These are phyloP conservation scores for Brassicogethes aeneus DNA, from an alignment of 2,888 invertebrate genomes.

Conservation along the genomic window DNA sequence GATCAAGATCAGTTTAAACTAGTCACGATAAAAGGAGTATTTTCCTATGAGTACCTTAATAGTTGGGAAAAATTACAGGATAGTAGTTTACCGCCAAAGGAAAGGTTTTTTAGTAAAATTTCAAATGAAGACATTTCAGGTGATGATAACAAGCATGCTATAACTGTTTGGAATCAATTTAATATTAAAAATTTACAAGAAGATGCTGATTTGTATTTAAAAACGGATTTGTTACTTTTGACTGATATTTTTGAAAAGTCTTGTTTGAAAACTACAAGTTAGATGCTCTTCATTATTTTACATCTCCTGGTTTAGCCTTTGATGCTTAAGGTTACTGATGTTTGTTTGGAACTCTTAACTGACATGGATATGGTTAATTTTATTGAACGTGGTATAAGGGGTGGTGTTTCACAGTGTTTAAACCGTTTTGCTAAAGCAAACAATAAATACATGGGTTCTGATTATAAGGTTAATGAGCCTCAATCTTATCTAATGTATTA, in stretches of 20 bases:
- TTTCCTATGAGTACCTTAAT: background rate
- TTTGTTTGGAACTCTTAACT: background rate
- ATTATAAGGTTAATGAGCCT: background rate
- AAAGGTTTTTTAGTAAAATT: background rate
- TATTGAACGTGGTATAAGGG: background rate
- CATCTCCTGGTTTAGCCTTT: background rate
- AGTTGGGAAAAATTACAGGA: no score
- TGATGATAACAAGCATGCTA: no score
- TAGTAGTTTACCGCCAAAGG: background rate
- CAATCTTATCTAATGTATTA: no score
- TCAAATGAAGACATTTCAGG: no score
- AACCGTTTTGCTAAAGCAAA: background rate
- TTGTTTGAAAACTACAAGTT: background rate
- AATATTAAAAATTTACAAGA: background rate
- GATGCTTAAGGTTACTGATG: background rate
- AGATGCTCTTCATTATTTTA: background rate
- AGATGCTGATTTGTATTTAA: background rate
- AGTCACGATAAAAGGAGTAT: background rate
- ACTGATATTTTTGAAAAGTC: background rate
- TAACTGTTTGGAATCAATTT: background rate
- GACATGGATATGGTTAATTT: constrained; percentile 1
- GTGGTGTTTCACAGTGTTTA: background rate
- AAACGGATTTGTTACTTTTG: background rate
- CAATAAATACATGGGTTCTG: background rate
- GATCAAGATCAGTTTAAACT: background rate